A percentile compares a stretch with the other conserved stretches of the same genome.
Evolutionary conservation across 2,113 vertebrate genomes (phyloP).

Genomic region (Grammomys dolichurus): DNA sequence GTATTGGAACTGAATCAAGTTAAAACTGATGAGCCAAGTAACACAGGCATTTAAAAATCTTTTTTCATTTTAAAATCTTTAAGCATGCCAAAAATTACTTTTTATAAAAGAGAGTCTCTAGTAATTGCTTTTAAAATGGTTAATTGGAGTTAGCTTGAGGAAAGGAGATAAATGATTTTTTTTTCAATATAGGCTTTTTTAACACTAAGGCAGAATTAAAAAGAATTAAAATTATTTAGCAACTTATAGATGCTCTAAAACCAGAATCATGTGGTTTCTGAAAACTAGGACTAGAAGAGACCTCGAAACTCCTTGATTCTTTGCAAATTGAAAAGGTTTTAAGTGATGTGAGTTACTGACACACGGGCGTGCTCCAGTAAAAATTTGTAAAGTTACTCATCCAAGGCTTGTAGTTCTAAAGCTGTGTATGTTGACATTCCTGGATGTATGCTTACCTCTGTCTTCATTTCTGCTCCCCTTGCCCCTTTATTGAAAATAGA

Average conservation of each 20-base stretch:
- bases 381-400: neutral
- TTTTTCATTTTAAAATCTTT: slow-evolving; percentile 20
- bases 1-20: neutral
- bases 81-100: neutral
- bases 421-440: neutral
- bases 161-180: slow-evolving; percentile 15
- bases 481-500: neutral
- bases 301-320: neutral
- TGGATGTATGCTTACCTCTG: neutral
- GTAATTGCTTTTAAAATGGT: neutral
- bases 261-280: neutral
- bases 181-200: neutral
- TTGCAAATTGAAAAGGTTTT: neutral
- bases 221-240: neutral
- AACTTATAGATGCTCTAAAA: neutral
- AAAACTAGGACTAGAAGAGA: neutral
- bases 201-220: neutral
- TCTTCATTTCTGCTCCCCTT: neutral
- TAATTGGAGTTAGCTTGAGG: slow-evolving; percentile 52
- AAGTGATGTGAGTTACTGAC: neutral
- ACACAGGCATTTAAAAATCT: neutral
- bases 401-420: neutral
- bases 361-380: neutral
- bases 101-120: neutral
- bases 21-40: neutral